Percentiles rank a stretch among this genome's conserved stretches.
Conservation (phyloP, 2,113 vertebrate species). For the Spea bombifrons region DNA sequence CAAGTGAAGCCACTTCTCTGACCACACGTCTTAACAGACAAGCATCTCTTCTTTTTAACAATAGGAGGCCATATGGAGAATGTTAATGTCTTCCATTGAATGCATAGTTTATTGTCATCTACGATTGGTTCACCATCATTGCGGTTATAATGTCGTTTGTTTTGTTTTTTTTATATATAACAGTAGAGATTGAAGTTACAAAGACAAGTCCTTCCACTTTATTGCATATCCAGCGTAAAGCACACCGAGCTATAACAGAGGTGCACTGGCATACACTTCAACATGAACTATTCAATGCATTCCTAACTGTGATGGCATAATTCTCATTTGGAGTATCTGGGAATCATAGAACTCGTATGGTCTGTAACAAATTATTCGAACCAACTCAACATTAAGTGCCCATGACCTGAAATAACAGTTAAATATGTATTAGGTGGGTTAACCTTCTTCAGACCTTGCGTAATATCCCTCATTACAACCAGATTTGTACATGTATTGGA, state of each 20-base stretch:
- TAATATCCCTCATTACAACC: not conserved
- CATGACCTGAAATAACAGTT: not conserved
- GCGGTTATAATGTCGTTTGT: no score
- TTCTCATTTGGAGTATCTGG: not conserved
- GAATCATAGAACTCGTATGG: not conserved
- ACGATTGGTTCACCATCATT: no score
- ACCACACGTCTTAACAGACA: no score
- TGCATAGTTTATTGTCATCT: no score
- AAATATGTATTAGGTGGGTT: not conserved
- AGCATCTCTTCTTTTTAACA: no score
- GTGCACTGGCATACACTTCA: slow-evolving; percentile 1
- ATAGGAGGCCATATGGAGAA: no score
- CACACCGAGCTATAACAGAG: slow-evolving; percentile 16
- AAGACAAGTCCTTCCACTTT: slow-evolving; percentile 23
- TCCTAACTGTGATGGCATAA: not conserved
- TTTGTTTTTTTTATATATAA: not conserved
- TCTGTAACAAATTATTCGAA: not conserved
- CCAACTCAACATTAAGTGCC: not conserved
- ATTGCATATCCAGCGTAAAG: slow-evolving; percentile 26
- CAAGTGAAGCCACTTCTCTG: no score
- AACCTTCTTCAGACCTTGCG: not conserved
- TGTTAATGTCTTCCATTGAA: no score
- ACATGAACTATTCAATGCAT: not conserved
- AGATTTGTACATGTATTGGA: slow-evolving; percentile 9
- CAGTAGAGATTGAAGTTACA: not conserved